Percentiles rank a stretch among this genome's conserved stretches.
Conservation (phyloP, 2,888 invertebrate species). For the Gandaritis pyraliata region DNA sequence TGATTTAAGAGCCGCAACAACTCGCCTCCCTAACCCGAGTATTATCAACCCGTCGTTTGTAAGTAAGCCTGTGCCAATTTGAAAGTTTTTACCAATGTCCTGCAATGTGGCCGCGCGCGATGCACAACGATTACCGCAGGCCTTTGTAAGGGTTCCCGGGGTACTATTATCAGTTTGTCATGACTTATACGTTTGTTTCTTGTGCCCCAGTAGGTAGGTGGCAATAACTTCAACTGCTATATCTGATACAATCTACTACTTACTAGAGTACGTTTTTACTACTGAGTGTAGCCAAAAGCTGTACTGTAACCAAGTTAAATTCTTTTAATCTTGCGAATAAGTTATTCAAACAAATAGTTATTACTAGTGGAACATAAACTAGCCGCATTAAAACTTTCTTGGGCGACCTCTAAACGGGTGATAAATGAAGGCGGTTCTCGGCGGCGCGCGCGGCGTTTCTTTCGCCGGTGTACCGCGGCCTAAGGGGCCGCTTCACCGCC, state of each 20-base stretch:
- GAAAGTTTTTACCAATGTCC: conserved; percentile 17
- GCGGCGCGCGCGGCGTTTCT: too few species aligned
- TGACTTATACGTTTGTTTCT: conserved; percentile 2
- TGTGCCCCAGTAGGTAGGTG: background rate
- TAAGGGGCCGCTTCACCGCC: conserved; percentile 8
- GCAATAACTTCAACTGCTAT: background rate
- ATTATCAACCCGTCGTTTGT: conserved; percentile 18
- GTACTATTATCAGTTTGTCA: conserved; percentile 18
- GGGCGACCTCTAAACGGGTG: conserved; percentile 27
- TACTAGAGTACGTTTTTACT: too few species aligned
- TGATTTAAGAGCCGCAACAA: conserved; percentile 45
- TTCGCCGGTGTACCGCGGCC: conserved; percentile 13
- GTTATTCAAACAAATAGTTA: conserved; percentile 24
- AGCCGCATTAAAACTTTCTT: conserved; percentile 26
- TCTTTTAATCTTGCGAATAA: conserved; percentile 15
- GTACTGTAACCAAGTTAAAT: too few species aligned
- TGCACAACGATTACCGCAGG: conserved; percentile 12
- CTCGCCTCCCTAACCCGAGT: conserved; percentile 24
- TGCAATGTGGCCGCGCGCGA: conserved; percentile 12
- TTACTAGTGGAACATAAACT: conserved; percentile 16
- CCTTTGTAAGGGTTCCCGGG: background rate
- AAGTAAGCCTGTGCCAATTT: conserved; percentile 21
- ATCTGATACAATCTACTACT: background rate
- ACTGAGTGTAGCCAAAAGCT: too few species aligned
- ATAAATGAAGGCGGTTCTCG: conserved; percentile 26